These are phyloP conservation scores for Halcyon leucocephala DNA, from an alignment of 2,797 vertebrate genomes.

Conservation along the genomic window DNA sequence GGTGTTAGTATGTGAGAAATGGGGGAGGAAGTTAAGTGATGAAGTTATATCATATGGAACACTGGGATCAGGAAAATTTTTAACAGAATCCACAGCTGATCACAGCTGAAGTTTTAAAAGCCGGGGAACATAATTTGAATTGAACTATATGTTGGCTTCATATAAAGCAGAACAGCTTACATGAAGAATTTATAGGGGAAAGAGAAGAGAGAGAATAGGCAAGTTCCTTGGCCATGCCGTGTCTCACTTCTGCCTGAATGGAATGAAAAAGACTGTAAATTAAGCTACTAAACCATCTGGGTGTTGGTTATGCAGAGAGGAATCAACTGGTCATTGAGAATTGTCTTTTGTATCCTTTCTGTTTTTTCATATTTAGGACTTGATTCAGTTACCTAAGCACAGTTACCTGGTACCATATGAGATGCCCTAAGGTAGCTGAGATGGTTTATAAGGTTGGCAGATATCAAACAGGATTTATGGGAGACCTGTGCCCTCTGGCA, in stretches of 20 bases:
- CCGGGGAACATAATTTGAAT: conserved; percentile 47
- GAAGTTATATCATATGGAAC: conserved; percentile 58
- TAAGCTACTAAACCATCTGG: background rate
- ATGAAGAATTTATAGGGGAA: background rate
- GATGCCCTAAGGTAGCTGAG: background rate
- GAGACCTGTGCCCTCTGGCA: background rate
- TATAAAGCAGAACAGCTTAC: background rate
- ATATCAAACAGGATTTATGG: background rate
- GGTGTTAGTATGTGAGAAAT: conserved; percentile 75
- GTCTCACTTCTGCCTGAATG: background rate
- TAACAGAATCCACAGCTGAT: conserved; percentile 57
- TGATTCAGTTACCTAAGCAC: background rate
- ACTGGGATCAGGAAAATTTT: conserved; percentile 62
- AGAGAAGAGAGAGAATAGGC: background rate
- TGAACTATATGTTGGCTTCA: conserved; percentile 44
- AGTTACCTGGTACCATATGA: background rate
- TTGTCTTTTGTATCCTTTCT: background rate
- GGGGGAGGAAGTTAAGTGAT: conserved; percentile 46
- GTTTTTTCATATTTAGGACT: background rate
- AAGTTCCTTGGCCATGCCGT: background rate
- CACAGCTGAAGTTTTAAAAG: conserved; percentile 62
- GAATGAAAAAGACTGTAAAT: background rate
- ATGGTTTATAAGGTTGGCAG: background rate
- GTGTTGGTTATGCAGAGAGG: background rate
- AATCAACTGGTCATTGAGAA: background rate